Evolutionary conservation across 2,797 vertebrate genomes (phyloP).

Genomic region (Cirrhinus molitorella): DNA sequence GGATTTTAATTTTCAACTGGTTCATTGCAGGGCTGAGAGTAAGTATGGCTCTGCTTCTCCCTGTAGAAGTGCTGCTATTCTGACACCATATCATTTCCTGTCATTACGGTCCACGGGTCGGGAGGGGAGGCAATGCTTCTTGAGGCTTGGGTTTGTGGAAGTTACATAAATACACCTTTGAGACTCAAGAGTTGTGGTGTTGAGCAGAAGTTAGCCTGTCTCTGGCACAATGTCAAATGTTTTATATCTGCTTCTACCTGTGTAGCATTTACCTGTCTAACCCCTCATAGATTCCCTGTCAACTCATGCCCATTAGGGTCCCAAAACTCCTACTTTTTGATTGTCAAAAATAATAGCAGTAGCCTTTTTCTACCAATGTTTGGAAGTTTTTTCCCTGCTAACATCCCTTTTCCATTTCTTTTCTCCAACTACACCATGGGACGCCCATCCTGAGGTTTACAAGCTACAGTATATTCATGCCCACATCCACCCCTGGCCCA

Average conservation of each 20-base stretch:
- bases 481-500: constrained; percentile 20
- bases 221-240: constrained; percentile 35
- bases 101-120: constrained; percentile 52
- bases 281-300: background rate
- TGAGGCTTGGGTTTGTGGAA: constrained; percentile 37
- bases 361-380: background rate
- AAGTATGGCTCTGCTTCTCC: constrained; percentile 48
- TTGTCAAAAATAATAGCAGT: background rate
- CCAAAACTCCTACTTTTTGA: background rate
- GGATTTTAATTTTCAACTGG: constrained; percentile 65
- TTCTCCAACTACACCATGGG: background rate
- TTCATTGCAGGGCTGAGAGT: constrained; percentile 57
- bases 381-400: background rate
- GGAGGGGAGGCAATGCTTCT: constrained; percentile 36
- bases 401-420: background rate
- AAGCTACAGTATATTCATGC: background rate
- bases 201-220: constrained; percentile 32
- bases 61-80: constrained; percentile 53
- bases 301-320: background rate
- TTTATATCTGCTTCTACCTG: constrained; percentile 24
- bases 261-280: constrained; percentile 22
- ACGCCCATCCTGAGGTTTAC: constrained; percentile 8
- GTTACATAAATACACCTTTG: constrained; percentile 51
- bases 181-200: constrained; percentile 39
- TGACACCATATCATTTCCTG: constrained; percentile 55